A percentile compares a stretch with the other conserved stretches of the same genome.
These are phyloP conservation scores for Phylloscopus trochilus DNA, from an alignment of 2,113 vertebrate species.

Conservation along the genomic window DNA sequence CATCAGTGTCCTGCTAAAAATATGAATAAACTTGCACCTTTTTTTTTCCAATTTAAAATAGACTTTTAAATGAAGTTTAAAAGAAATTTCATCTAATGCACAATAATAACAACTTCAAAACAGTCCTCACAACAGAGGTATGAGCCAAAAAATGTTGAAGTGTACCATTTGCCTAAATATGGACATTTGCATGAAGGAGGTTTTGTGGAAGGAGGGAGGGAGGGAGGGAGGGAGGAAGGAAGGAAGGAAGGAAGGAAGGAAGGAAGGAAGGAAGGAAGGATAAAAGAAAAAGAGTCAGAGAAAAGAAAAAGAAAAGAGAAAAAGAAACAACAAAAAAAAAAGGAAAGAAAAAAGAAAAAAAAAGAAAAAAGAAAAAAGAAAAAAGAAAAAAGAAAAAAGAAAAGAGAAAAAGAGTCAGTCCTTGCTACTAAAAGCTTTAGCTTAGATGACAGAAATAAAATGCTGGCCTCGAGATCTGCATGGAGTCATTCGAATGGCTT, in stretches of 20 bases:
- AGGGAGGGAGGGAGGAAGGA: no score
- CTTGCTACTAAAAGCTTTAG: neutral
- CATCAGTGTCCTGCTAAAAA: neutral
- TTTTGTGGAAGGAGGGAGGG: no score
- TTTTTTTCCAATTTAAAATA: neutral
- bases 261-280: no score
- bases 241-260: no score
- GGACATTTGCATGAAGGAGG: neutral
- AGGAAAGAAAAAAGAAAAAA: no score
- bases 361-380: no score
- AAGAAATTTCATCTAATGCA: neutral
- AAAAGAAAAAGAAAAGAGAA: no score
- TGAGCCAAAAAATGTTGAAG: neutral
- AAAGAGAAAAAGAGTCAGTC: neutral
- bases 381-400: no score
- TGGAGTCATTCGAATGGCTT: constrained; percentile 46
- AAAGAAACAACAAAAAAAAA: no score
- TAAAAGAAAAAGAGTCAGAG: no score
- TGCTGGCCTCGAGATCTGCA: neutral
- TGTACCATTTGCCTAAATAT: neutral
- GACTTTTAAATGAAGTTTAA: neutral
- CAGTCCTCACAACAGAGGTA: rapidly evolving
- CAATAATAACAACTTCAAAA: neutral
- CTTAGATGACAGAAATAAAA: constrained; percentile 23
- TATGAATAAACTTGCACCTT: rapidly evolving